Conservation (phyloP, 2,797 vertebrate species). For the Phyllotis vaccarum region DNA sequence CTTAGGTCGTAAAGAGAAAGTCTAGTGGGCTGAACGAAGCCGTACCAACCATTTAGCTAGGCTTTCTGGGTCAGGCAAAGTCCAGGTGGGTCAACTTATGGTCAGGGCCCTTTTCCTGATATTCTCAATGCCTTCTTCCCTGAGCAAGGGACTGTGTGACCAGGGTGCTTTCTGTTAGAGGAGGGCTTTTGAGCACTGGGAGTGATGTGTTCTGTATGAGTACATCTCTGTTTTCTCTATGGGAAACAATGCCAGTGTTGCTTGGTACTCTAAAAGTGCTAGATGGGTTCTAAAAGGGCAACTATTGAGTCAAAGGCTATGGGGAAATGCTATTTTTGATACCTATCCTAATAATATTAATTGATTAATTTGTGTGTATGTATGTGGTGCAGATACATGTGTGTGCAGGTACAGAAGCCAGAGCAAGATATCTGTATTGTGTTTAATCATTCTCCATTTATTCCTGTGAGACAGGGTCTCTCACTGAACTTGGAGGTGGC, state of each 20-base stretch:
- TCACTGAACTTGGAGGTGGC: background rate
- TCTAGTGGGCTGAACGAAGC: conserved; percentile 31
- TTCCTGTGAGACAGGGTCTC: background rate
- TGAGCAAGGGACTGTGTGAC: background rate
- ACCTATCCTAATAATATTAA: background rate
- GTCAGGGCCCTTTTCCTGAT: background rate
- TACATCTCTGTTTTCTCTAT: background rate
- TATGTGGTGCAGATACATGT: background rate
- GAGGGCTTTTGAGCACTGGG: background rate
- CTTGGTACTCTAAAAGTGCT: too few relatives aligned
- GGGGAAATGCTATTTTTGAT: conserved; percentile 39
- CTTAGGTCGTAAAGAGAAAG: conserved; percentile 32
- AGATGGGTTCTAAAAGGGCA: conserved; percentile 26
- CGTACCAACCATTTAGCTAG: background rate
- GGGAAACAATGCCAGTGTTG: background rate
- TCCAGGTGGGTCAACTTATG: background rate
- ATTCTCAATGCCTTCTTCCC: background rate
- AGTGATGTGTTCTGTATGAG: background rate
- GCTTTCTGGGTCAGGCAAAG: background rate
- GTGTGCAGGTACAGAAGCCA: background rate
- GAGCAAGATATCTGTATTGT: background rate
- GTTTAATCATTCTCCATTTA: background rate
- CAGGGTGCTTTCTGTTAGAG: background rate
- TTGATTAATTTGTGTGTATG: background rate
- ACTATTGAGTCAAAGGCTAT: background rate